phyloP scores from a whole-genome alignment of 2,797 vertebrate species.

The Pyrocephalus nanus region DNA sequence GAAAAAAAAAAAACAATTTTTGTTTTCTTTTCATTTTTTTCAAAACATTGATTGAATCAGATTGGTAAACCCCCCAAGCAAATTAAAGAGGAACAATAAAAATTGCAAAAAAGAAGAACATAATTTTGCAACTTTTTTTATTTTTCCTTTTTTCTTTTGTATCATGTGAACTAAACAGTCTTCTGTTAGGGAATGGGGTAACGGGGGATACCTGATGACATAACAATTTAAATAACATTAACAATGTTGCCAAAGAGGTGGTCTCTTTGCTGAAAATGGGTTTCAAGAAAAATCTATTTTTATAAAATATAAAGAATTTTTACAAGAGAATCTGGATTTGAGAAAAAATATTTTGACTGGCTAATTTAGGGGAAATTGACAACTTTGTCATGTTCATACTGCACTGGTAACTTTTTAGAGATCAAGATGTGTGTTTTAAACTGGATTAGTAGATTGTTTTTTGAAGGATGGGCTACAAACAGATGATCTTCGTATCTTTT shows the following conservation, averaged over 20 bases:
- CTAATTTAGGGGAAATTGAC: constrained; percentile 98
- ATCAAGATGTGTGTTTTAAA: constrained; percentile 99
- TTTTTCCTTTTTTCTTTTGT: constrained; percentile 98
- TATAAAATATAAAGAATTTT: constrained; percentile 99
- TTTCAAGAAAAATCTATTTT: constrained; percentile 99
- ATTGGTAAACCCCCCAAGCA: constrained; percentile 84
- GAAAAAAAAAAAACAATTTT: constrained; percentile 81
- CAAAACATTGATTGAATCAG: constrained; percentile 85
- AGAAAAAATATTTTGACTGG: constrained; percentile 99
- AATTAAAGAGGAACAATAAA: constrained; percentile 88
- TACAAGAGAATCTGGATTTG: constrained; percentile 99
- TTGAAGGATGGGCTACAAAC: constrained; percentile 98
- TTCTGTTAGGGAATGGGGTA: constrained; percentile 94
- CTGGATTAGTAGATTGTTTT: constrained; percentile 97
- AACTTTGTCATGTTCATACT: constrained; percentile 99
- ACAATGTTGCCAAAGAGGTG: constrained; percentile 99
- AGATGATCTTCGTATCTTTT: constrained; percentile 99
- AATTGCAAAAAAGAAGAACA: constrained; percentile 86
- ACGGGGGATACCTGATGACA: constrained; percentile 98
- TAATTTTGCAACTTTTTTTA: constrained; percentile 85
- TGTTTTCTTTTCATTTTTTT: constrained; percentile 76
- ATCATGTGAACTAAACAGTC: constrained; percentile 98
- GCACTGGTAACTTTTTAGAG: constrained; percentile 99
- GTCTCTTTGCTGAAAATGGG: constrained; percentile 99
- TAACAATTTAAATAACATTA: constrained; percentile 94